A percentile compares a stretch with the other conserved stretches of the same genome.
Conservation (phyloP, 2,797 vertebrate genomes). For the Sebastes vulpes region DNA sequence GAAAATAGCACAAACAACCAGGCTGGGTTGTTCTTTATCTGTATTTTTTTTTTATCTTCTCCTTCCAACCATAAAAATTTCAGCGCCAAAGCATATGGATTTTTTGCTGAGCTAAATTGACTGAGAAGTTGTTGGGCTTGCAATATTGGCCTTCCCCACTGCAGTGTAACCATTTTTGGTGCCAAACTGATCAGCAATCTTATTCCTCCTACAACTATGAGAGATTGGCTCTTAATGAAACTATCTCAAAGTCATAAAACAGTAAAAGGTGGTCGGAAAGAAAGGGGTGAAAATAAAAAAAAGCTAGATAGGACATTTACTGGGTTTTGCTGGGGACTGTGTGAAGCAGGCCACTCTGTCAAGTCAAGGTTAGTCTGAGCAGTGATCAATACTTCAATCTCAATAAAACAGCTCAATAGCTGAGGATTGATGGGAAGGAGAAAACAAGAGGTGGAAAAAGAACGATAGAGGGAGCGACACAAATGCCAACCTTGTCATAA, state of each 20-base stretch:
- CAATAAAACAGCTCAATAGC: slow-evolving; percentile 94
- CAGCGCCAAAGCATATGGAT: slow-evolving; percentile 91
- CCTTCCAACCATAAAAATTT: slow-evolving; percentile 70
- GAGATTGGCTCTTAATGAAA: slow-evolving; percentile 86
- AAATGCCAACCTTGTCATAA: slow-evolving; percentile 83
- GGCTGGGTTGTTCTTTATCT: not conserved
- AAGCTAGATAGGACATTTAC: slow-evolving; percentile 85
- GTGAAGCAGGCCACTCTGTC: slow-evolving; percentile 72
- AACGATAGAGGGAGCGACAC: slow-evolving; percentile 58
- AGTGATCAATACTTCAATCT: slow-evolving; percentile 97
- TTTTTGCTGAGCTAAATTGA: slow-evolving; percentile 92
- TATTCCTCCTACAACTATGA: slow-evolving; percentile 83
- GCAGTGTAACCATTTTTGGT: slow-evolving; percentile 87
- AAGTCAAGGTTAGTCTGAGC: slow-evolving; percentile 87
- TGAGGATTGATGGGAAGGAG: slow-evolving; percentile 84
- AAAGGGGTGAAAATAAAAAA: slow-evolving; percentile 31
- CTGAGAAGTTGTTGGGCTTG: slow-evolving; percentile 95
- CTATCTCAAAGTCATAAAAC: slow-evolving; percentile 85
- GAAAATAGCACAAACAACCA: slow-evolving; percentile 18
- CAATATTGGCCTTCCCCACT: slow-evolving; percentile 91
- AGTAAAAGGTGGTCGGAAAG: slow-evolving; percentile 66
- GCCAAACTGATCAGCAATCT: slow-evolving; percentile 89
- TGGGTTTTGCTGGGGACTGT: slow-evolving; percentile 64
- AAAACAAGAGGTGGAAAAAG: slow-evolving; percentile 47
- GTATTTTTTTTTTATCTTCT: slow-evolving; percentile 71